phyloP scores from a whole-genome alignment of 2,113 vertebrate species.

The Naja naja region DNA sequence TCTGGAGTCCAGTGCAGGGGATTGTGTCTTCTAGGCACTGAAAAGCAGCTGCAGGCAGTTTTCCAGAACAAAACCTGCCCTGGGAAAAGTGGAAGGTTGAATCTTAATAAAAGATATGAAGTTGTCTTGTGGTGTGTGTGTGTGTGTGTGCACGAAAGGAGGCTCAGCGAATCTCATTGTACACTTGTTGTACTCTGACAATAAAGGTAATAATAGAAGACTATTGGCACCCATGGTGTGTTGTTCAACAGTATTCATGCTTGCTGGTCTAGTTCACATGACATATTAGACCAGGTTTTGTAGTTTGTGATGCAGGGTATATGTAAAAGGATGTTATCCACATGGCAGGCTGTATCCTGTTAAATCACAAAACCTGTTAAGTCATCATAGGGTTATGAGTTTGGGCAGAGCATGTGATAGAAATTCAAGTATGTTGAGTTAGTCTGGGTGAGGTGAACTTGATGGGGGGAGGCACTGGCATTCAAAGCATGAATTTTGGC shows the following conservation, averaged over 20 bases:
- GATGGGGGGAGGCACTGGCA: background rate
- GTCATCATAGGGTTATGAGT: background rate
- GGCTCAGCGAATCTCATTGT: no score
- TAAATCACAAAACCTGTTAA: background rate
- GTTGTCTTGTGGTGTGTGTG: no score
- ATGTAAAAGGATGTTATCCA: background rate
- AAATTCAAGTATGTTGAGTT: background rate
- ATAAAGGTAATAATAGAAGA: no score
- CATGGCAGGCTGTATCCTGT: background rate
- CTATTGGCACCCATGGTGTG: background rate
- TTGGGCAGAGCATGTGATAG: background rate
- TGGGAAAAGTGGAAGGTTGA: background rate
- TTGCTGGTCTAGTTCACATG: background rate
- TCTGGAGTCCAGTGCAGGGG: background rate
- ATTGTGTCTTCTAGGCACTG: background rate
- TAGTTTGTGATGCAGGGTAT: background rate
- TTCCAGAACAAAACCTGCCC: background rate
- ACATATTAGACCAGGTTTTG: background rate
- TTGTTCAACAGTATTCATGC: background rate
- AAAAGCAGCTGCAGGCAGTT: background rate
- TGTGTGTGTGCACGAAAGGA: no score
- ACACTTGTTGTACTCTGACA: no score
- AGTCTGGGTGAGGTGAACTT: background rate
- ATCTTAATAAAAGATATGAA: background rate
- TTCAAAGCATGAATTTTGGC: background rate